These are phyloP conservation scores for Pachyramphus minor DNA, from an alignment of 2,113 vertebrate species.

Conservation along the genomic window DNA sequence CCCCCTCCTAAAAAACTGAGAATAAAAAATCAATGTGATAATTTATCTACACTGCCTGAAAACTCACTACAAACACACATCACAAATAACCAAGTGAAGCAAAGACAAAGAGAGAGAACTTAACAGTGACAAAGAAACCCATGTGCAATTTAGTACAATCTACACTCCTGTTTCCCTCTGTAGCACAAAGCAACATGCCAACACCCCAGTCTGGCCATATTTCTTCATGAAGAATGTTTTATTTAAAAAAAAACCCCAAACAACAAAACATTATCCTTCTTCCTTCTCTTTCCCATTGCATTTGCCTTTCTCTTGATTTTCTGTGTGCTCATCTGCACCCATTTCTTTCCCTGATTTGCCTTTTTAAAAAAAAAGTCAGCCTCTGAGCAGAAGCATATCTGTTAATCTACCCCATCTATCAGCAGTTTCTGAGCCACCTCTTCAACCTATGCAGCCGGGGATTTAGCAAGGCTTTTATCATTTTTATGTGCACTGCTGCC, in stretches of 20 bases:
- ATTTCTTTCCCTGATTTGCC: background rate
- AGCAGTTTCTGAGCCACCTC: constrained; percentile 24
- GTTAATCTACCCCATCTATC: constrained; percentile 48
- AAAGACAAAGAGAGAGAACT: background rate
- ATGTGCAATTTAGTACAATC: background rate
- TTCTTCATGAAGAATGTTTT: background rate
- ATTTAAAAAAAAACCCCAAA: background rate
- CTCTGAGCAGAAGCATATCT: background rate
- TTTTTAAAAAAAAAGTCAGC: background rate
- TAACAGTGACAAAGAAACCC: background rate
- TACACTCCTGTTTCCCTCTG: background rate
- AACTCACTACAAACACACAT: background rate
- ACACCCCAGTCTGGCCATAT: background rate
- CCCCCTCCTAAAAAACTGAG: background rate
- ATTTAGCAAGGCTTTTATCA: constrained; percentile 54
- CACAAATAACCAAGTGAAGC: background rate
- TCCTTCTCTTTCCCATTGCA: background rate
- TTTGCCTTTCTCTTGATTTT: background rate
- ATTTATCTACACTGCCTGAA: constrained; percentile 13
- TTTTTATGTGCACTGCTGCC: constrained; percentile 54
- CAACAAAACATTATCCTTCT: no score
- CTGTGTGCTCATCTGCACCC: background rate
- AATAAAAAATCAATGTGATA: constrained; percentile 44
- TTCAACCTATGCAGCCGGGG: background rate
- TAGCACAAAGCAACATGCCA: background rate